A percentile compares a stretch with the other conserved stretches of the same genome.
Evolutionary conservation across 2,797 vertebrate genomes (phyloP).

Genomic region (Rhabdophis nuchalis): DNA sequence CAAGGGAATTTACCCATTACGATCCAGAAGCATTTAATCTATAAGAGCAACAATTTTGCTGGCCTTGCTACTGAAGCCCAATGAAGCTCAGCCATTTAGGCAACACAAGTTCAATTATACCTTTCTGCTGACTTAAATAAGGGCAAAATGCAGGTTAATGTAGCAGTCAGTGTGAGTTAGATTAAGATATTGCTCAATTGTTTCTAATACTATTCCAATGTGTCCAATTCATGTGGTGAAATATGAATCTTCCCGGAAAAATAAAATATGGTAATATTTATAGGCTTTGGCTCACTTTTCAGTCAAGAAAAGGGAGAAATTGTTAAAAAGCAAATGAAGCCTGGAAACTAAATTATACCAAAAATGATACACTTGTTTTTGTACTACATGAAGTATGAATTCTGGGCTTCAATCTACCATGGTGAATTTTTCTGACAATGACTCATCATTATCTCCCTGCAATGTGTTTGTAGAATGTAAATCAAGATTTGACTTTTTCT

Average conservation of each 20-base stretch:
- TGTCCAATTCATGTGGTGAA: conserved; percentile 20
- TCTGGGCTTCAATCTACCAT: conserved; percentile 55
- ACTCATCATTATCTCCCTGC: conserved; percentile 62
- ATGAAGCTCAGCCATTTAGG: not conserved
- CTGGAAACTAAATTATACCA: conserved; percentile 38
- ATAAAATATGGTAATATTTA: conserved; percentile 36
- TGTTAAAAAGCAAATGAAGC: conserved; percentile 23
- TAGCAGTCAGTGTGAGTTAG: not conserved
- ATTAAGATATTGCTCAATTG: not conserved
- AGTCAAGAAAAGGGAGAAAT: conserved; percentile 11
- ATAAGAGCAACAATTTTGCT: not conserved
- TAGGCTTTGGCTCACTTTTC: not conserved
- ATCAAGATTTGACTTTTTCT: conserved; percentile 55
- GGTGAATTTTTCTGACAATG: conserved; percentile 49
- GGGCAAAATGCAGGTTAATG: not conserved
- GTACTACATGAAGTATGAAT: conserved; percentile 41
- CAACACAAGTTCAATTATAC: not conserved
- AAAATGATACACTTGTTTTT: conserved; percentile 40
- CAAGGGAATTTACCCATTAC: not conserved
- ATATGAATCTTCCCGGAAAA: conserved; percentile 14
- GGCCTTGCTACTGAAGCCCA: not conserved
- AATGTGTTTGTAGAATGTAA: conserved; percentile 37
- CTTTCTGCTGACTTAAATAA: not conserved
- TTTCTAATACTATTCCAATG: not conserved
- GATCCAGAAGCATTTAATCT: not conserved